Evolutionary conservation across 2,797 vertebrate species (phyloP).

Genomic region (Sardinella longiceps): DNA sequence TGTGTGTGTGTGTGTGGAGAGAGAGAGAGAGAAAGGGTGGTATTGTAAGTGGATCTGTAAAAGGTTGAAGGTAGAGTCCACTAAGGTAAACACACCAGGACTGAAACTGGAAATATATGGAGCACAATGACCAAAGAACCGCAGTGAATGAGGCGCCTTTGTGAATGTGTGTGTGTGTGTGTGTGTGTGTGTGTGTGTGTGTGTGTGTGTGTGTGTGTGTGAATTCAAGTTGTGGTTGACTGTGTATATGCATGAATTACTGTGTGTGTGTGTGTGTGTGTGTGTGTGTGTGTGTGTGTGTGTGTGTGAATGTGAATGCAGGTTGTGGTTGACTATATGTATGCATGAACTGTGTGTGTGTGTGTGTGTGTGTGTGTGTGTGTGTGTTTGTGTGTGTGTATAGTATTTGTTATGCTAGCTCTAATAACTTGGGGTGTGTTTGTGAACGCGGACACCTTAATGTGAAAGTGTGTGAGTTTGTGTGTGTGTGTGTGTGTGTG

Average conservation of each 20-base stretch:
- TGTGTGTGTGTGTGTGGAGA: constrained; percentile 41
- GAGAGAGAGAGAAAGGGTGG: constrained; percentile 58
- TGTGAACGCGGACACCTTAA: no score
- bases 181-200: not conserved
- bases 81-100: constrained; percentile 51
- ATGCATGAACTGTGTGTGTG: no score
- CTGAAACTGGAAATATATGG: constrained; percentile 40
- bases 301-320: not conserved
- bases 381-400: not conserved
- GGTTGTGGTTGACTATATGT: no score
- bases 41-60: constrained; percentile 65
- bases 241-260: no score
- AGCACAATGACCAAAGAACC: constrained; percentile 64
- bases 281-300: no score
- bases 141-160: constrained; percentile 57
- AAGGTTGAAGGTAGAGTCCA: constrained; percentile 64
- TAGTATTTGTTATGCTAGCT: not conserved
- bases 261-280: not conserved
- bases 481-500: not conserved
- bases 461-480: no score
- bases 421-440: no score
- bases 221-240: not conserved
- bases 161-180: constrained; percentile 15
- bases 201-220: constrained; percentile 9
- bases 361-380: not conserved